Percentiles rank a stretch among this genome's conserved stretches.
Conservation (phyloP, 2,797 vertebrate species). For the Ctenopoma multispine region DNA sequence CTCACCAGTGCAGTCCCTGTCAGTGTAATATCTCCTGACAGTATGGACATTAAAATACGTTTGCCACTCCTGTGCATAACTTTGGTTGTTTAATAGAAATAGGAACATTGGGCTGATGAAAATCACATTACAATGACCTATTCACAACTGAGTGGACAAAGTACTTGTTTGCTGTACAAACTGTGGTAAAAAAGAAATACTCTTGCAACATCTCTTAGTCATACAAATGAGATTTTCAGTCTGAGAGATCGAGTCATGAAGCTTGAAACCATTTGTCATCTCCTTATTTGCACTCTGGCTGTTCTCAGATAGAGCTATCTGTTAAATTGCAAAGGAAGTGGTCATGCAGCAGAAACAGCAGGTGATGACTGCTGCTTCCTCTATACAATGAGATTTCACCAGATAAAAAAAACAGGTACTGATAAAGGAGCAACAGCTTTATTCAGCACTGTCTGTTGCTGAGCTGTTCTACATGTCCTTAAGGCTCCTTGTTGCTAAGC, state of each 20-base stretch:
- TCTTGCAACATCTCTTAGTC: conserved; percentile 31
- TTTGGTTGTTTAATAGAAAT: conserved; percentile 1
- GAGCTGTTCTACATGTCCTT: conserved; percentile 1
- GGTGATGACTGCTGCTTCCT: conserved; percentile 54
- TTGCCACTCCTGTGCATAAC: conserved; percentile 6
- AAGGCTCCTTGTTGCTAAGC: conserved; percentile 36
- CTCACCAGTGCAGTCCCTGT: background rate
- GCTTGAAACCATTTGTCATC: conserved; percentile 64
- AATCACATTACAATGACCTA: conserved; percentile 29
- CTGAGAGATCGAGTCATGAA: conserved; percentile 44
- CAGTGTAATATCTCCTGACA: conserved; percentile 31
- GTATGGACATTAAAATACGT: conserved; percentile 19
- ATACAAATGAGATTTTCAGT: conserved; percentile 58
- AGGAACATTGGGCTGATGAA: conserved; percentile 22
- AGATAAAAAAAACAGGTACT: conserved; percentile 34
- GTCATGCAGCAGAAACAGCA: conserved; percentile 60
- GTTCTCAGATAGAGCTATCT: conserved; percentile 55
- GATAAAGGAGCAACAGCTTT: conserved; percentile 44
- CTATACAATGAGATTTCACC: conserved; percentile 48
- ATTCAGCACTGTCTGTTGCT: conserved; percentile 10
- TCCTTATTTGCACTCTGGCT: conserved; percentile 45
- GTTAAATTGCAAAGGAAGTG: conserved; percentile 63
- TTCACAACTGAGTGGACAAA: conserved; percentile 14
- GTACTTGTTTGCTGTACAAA: conserved; percentile 38
- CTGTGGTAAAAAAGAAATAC: conserved; percentile 15